Evolutionary conservation across 2,888 invertebrate genomes (phyloP), one percentile per base, ranked within the genome.

Genomic region (Rapana venosa): DNA sequence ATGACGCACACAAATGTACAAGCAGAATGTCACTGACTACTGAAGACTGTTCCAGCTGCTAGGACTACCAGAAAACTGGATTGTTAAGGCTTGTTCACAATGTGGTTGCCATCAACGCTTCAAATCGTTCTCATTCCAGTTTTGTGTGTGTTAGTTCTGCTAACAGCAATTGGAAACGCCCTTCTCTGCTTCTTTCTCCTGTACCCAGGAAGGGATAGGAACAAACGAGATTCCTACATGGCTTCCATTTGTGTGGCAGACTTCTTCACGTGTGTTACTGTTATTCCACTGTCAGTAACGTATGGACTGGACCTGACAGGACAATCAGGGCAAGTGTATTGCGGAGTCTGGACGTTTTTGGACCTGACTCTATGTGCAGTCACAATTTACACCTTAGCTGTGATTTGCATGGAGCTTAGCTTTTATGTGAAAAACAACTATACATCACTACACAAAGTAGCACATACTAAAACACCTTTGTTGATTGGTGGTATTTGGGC

Each of bases 401-500:
- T 35, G 6, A 89, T 89, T 22, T 89, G 89, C 58, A 85, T 89
- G 85, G 83, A 89, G 26, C 36, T 85, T n/a, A 85, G 85, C 58
- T 89, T 89, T 47, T 47, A 89, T 22, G 30, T 85, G 1, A 85
- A 83, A 35, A 74, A 35, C 30, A 74, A 74, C 17, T 89, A 85
- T 36, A 32, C 26, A 32, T 22, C 8, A 13, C 30, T 89, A 6
- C 56, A 89, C 85, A 58, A 35, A n/a, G n/a, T 89, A 20, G 36
- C 56, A 20, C 47, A 26, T 32, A 36, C n/a, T 30, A 22, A 74
- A 26, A 89, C 17, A 32, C 26, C n/a, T 22, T 17, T 5, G 6
- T 11, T 74, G 4, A 88, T 84, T 36, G 88, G 70, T 20, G 26
- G 20, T 5, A 74, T 85, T 32, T 89, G 89, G 89, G 26, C 8